A percentile compares a stretch with the other conserved stretches of the same genome.
Evolutionary conservation across 2,113 vertebrate species (phyloP).

Genomic region (Alectura lathami): DNA sequence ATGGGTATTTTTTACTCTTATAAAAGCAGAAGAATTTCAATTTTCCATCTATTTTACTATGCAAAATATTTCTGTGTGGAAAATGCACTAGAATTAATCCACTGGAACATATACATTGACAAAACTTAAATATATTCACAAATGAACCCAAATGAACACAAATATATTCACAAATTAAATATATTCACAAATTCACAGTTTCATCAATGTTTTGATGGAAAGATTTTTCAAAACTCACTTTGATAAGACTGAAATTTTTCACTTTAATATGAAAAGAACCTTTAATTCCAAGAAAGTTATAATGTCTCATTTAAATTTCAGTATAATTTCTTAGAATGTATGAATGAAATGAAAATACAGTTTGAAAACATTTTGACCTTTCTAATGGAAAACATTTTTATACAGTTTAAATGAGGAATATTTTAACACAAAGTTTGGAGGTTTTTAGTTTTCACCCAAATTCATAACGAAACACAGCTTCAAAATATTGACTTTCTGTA

Average conservation of each 20-base stretch:
- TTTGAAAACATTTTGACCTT: slow-evolving; percentile 10
- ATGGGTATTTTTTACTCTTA: not conserved
- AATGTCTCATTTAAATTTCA: not conserved
- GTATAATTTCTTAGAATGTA: not conserved
- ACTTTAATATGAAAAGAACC: not conserved
- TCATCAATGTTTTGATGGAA: not conserved
- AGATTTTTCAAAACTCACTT: not conserved
- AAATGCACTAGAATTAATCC: not conserved
- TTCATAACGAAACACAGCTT: not conserved
- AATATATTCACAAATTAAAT: not conserved
- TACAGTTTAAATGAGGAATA: not conserved
- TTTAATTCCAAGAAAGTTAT: not conserved
- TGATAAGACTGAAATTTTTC: not conserved
- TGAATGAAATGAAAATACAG: slow-evolving; percentile 10
- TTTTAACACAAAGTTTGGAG: not conserved
- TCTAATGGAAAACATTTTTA: not conserved
- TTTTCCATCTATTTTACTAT: not conserved
- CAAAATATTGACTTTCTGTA: not conserved
- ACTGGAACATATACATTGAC: not conserved
- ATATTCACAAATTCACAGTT: not conserved
- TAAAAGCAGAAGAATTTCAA: not conserved
- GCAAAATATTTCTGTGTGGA: not conserved
- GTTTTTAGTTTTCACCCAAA: not conserved
- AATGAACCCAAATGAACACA: too few species aligned
- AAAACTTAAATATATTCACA: not conserved